Evolutionary conservation across 2,113 vertebrate species (phyloP).

Genomic region (Myotis davidii): DNA sequence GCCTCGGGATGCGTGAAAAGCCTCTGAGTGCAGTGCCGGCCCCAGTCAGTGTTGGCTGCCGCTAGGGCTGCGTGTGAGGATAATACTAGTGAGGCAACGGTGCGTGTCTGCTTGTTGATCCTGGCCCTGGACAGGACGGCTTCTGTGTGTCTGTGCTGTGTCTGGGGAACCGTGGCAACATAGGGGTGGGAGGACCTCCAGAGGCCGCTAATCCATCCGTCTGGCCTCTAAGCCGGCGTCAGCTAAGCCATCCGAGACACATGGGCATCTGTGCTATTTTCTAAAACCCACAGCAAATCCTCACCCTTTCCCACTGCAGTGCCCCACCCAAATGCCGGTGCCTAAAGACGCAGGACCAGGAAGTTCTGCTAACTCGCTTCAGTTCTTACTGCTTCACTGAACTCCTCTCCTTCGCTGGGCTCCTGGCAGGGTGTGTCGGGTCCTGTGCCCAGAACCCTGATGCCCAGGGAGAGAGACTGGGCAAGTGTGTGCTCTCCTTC

Average conservation of each 20-base stretch:
- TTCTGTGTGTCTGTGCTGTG: neutral
- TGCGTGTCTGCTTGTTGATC: neutral
- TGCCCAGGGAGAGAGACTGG: neutral
- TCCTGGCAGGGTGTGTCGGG: neutral
- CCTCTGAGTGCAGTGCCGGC: neutral
- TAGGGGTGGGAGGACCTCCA: neutral
- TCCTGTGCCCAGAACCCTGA: neutral
- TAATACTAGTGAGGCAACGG: neutral
- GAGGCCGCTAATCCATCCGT: neutral
- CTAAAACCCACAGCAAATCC: conserved; percentile 17
- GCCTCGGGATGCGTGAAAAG: neutral
- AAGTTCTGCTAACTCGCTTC: neutral
- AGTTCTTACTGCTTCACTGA: neutral
- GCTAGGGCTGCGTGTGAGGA: fast-evolving
- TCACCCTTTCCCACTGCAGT: neutral
- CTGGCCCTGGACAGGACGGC: neutral
- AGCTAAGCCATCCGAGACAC: conserved; percentile 5
- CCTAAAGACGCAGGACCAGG: neutral
- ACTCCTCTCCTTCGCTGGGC: neutral
- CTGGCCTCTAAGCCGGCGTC: conserved; percentile 54
- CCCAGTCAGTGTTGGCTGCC: neutral
- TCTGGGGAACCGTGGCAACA: neutral
- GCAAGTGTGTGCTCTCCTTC: neutral
- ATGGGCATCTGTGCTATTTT: neutral
- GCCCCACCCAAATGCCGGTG: neutral